Evolutionary conservation across 2,113 vertebrate species (phyloP).

Genomic region (Erinaceus europaeus): DNA sequence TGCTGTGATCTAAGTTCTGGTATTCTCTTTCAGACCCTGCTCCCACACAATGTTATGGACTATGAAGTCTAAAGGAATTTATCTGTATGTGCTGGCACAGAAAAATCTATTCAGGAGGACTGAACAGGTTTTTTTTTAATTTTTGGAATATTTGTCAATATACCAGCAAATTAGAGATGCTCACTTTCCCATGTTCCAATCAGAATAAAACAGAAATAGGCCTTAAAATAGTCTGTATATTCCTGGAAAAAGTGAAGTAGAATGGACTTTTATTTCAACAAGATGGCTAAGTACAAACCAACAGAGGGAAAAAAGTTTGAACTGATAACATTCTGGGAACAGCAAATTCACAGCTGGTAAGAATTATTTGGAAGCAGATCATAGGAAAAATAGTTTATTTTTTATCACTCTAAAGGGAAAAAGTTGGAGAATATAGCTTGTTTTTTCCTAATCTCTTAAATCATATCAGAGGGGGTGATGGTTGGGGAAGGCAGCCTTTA

Average conservation of each 20-base stretch:
- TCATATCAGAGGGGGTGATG: too few species aligned
- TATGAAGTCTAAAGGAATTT: background rate
- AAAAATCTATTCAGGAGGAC: background rate
- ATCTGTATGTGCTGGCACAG: background rate
- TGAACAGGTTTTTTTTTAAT: too few species aligned
- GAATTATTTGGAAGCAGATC: conserved; percentile 54
- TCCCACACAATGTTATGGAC: too few species aligned
- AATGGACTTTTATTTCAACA: conserved; percentile 24
- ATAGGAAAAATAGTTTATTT: conserved; percentile 43
- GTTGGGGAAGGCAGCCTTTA: conserved; percentile 19
- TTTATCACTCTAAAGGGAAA: background rate
- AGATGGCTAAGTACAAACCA: background rate
- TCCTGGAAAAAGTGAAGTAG: background rate
- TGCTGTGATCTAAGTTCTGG: background rate
- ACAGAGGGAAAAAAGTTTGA: background rate
- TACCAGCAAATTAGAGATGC: background rate
- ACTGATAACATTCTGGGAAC: conserved; percentile 14
- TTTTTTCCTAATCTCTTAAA: conserved; percentile 6
- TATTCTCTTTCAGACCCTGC: too few species aligned
- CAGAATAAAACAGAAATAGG: background rate
- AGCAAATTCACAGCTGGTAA: background rate
- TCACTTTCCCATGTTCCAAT: background rate
- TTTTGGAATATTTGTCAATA: background rate
- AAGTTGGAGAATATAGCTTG: conserved; percentile 11
- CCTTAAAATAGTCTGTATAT: background rate